Conservation (phyloP, 1,140 invertebrate genomes). For the Pogonus chalceus region DNA sequence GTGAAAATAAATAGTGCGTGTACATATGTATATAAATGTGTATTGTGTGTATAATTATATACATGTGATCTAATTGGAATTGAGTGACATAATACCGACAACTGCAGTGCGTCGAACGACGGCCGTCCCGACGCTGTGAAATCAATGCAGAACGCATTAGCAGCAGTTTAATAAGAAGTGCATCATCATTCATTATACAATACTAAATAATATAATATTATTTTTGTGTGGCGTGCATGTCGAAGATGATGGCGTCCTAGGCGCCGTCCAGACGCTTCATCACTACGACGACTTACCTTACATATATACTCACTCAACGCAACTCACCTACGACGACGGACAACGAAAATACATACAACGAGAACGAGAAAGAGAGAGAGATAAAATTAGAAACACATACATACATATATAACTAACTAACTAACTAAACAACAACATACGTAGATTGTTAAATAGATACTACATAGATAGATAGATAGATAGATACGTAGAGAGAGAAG, state of each 20-base stretch:
- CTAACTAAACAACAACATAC: no score
- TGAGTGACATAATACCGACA: not conserved
- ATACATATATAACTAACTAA: no score
- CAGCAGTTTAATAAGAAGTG: no score
- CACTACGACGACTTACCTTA: not conserved
- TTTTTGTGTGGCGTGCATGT: no score
- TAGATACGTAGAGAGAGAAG: no score
- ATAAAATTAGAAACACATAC: no score
- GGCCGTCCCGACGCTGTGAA: not conserved
- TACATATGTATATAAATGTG: not conserved
- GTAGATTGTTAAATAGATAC: no score
- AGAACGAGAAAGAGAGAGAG: not conserved
- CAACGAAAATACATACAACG: not conserved
- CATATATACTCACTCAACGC: not conserved
- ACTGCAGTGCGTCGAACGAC: slow-evolving; percentile 3
- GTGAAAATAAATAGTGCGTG: not conserved
- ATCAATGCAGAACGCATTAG: slow-evolving; percentile 2
- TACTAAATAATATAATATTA: no score
- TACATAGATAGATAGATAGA: no score
- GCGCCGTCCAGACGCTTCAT: not conserved
- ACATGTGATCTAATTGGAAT: not conserved
- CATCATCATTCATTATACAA: no score
- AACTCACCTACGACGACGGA: not conserved
- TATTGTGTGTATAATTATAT: not conserved
- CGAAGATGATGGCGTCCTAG: no score